Evolutionary conservation across 53 echinoderm and acorn worm genomes (phyloP).

Genomic region (Paracentrotus lividus): DNA sequence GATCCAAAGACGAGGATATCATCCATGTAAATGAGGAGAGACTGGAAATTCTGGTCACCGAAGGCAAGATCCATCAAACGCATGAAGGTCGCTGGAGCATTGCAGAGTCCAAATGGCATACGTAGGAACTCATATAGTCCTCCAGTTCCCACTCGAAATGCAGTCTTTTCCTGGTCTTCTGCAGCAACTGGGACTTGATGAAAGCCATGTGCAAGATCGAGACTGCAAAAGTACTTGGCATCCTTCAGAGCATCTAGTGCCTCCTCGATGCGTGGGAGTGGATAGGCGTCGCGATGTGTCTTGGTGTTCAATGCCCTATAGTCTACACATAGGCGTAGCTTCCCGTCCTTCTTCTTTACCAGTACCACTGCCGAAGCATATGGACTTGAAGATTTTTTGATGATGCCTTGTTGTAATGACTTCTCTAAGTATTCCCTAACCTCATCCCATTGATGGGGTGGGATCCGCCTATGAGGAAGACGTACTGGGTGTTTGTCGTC

Average conservation of each 20-base stretch:
- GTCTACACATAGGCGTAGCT: constrained; percentile 45
- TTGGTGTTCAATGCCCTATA: constrained; percentile 66
- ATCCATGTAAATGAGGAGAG: constrained; percentile 75
- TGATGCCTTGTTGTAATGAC: constrained; percentile 45
- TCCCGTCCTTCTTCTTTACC: constrained; percentile 71
- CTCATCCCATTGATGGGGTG: background rate
- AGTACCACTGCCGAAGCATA: constrained; percentile 77
- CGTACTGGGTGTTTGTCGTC: constrained; percentile 53
- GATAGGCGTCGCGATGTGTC: constrained; percentile 47
- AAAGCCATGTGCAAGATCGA: constrained; percentile 79
- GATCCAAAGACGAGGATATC: constrained; percentile 82
- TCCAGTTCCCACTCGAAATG: no score
- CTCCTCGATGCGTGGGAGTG: constrained; percentile 75
- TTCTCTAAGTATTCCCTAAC: constrained; percentile 53
- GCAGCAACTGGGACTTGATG: constrained; percentile 74
- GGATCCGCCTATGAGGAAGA: constrained; percentile 35
- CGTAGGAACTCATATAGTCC: constrained; percentile 45
- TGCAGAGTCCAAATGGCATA: constrained; percentile 80
- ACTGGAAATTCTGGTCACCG: constrained; percentile 77
- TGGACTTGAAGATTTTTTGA: constrained; percentile 69
- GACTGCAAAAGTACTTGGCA: constrained; percentile 76
- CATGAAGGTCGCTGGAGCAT: constrained; percentile 85
- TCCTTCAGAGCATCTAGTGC: constrained; percentile 76
- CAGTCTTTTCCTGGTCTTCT: constrained; percentile 73
- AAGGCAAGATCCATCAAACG: constrained; percentile 79